Conservation (phyloP, 2,888 invertebrate genomes). For the Oxycera nigricornis region DNA sequence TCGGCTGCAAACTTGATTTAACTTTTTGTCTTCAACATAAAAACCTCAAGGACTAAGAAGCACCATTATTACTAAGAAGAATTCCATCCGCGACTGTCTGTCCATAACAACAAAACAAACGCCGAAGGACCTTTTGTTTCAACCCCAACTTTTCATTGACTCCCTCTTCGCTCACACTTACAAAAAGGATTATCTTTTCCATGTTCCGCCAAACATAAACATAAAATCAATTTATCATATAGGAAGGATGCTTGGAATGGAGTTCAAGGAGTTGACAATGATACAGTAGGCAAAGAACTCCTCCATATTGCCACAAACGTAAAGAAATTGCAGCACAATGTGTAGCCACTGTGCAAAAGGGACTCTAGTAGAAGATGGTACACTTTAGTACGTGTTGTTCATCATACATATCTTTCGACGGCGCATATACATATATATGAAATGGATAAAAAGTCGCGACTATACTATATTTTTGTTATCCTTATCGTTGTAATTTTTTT, state of each 20-base stretch:
- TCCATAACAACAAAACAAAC: too few relatives aligned
- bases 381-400: too few relatives aligned
- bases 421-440: not conserved
- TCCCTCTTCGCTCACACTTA: not conserved
- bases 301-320: not conserved
- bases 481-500: too few relatives aligned
- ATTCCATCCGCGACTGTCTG: too few relatives aligned
- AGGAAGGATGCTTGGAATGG: not conserved
- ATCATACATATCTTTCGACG: not conserved
- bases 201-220: constrained; percentile 43
- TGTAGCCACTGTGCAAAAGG: not conserved
- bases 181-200: constrained; percentile 26
- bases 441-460: not conserved
- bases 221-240: constrained; percentile 46
- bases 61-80: too few relatives aligned
- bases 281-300: not conserved
- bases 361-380: too few relatives aligned
- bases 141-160: too few relatives aligned
- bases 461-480: constrained; percentile 15
- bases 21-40: too few relatives aligned
- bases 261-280: constrained; percentile 13
- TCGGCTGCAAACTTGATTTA: too few relatives aligned
- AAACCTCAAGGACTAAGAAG: too few relatives aligned
- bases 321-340: not conserved
- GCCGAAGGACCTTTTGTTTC: too few relatives aligned